Evolutionary conservation across 1,140 invertebrate species (phyloP), one percentile per base, ranked within the genome.

Genomic region (Aradophagus sp.): DNA sequence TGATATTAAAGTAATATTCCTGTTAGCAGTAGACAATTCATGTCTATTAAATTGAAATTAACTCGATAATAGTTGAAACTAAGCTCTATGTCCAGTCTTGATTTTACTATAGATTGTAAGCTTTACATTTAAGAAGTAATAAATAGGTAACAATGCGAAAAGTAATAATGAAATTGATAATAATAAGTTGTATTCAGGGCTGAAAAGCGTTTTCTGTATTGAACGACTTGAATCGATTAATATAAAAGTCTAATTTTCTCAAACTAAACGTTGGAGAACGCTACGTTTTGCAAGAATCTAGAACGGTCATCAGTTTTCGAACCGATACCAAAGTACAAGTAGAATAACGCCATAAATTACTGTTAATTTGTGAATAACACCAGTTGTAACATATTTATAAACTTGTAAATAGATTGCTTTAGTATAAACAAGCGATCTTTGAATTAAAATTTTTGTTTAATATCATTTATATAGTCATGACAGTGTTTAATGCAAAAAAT

Each of bases 301-400:
- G 72, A 63, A 74, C 38, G 53, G 62, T 68, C 58, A 58, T 35
- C 27, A 58, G 35, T 45, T 72, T 26, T 58, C n/a, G 16, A 56
- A 72, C 66, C 63, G 61, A 72, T 69, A 75, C 69, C 75, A 75
- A 77, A 77, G 75, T 77, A 77, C 75, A 77, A 77, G 68, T 77
- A 77, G 72, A 69, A 36, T 73, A 72, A 76, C 73, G 68, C 75
- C 73, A 76, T 68, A 76, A 70, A 71, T 69, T 74, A 77, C 62
- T 61, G 70, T 67, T 75, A 69, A 73, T 75, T 73, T 75, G 68
- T 71, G 72, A 71, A 73, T 62, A 58, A 75, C 58, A 68, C 55
- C 67, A 71, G 59, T 63, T 73, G 71, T 70, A 67, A 75, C 75
- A 67, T 77, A 70, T 75, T 77, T 77, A 74, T 70, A 44, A 48